These are phyloP conservation scores for Heteronetta atricapilla DNA, from an alignment of 2,113 vertebrate genomes.

Conservation along the genomic window DNA sequence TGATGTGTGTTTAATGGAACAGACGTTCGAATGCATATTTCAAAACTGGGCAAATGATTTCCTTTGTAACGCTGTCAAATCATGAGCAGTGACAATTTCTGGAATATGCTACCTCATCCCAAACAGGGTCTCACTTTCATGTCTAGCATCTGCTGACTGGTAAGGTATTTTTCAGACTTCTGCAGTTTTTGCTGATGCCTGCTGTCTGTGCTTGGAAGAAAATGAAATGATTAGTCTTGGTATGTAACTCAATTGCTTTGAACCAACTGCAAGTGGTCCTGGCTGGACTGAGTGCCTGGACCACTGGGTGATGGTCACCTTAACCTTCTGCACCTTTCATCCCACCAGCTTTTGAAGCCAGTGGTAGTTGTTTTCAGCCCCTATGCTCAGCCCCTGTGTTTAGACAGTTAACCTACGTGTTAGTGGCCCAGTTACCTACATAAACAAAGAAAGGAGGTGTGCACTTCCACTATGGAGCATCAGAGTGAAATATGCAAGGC, in stretches of 20 bases:
- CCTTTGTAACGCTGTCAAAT: constrained; percentile 53
- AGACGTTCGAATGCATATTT: constrained; percentile 50
- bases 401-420: not conserved
- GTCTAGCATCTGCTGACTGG: not conserved
- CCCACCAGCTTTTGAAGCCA: not conserved
- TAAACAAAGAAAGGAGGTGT: not conserved
- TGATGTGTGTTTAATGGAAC: constrained; percentile 66
- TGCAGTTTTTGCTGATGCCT: not conserved
- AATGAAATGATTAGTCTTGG: not conserved
- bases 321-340: not conserved
- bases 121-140: constrained; percentile 14
- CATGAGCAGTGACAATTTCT: constrained; percentile 33
- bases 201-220: not conserved
- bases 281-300: not conserved
- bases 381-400: not conserved
- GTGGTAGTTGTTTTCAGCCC: not conserved
- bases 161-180: constrained; percentile 1
- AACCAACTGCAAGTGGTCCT: not conserved
- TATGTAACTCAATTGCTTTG: not conserved
- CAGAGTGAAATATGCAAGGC: not conserved
- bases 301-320: not conserved
- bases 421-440: not conserved
- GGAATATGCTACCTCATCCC: not conserved
- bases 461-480: not conserved
- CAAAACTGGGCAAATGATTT: constrained; percentile 56